Percentiles rank a stretch among this genome's conserved stretches.
These are phyloP conservation scores for Chloroceryle inda DNA, from an alignment of 2,797 vertebrate genomes.

Conservation along the genomic window DNA sequence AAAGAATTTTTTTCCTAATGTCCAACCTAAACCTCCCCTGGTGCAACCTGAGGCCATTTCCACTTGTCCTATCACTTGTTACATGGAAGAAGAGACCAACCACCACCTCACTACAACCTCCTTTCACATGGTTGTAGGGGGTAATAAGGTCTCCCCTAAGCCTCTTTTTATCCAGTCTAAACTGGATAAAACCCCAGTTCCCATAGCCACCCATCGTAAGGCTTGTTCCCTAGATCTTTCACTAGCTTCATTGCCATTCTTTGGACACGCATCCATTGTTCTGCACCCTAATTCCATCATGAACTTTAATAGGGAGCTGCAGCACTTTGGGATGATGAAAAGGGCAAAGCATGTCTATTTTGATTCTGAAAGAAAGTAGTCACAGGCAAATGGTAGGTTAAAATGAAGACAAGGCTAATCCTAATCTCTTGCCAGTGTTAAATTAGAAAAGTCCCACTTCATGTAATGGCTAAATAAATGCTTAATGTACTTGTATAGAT, in stretches of 20 bases:
- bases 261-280: background rate
- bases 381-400: background rate
- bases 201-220: too few relatives aligned
- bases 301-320: background rate
- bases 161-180: background rate
- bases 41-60: background rate
- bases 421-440: background rate
- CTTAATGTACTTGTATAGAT: background rate
- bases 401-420: background rate
- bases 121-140: background rate
- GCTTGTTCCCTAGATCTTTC: background rate
- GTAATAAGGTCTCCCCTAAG: background rate
- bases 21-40: background rate
- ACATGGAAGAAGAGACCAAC: background rate
- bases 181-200: background rate
- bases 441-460: background rate
- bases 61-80: background rate
- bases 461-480: background rate
- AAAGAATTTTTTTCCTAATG: background rate
- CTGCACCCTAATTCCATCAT: background rate
- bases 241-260: background rate
- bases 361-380: conserved; percentile 11
- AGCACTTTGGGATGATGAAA: background rate
- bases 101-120: background rate
- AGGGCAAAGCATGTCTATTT: background rate